Evolutionary conservation across 2,888 invertebrate genomes (phyloP).

Genomic region (Marasmarcha lunaedactyla): DNA sequence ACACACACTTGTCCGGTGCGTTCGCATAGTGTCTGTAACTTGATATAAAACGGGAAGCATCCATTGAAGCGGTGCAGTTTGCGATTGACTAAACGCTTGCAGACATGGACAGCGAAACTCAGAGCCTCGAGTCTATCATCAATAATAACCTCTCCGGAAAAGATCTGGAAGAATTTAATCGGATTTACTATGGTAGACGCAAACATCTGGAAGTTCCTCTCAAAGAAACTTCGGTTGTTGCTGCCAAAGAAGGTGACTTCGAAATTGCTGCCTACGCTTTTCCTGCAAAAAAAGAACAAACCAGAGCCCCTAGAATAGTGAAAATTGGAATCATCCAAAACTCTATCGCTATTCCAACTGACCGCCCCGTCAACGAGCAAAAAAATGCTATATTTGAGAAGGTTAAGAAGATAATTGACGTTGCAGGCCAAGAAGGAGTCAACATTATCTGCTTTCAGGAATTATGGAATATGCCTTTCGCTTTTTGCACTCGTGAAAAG

Average conservation of each 20-base stretch:
- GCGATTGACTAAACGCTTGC: neutral
- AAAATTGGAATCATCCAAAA: conserved; percentile 92
- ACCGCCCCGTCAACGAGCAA: conserved; percentile 81
- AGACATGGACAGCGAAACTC: conserved; percentile 55
- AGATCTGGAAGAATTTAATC: conserved; percentile 57
- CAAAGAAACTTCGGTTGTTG: conserved; percentile 56
- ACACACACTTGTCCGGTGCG: conserved; percentile 20
- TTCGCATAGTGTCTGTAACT: neutral
- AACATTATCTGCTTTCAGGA: conserved; percentile 97
- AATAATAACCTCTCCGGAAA: conserved; percentile 50
- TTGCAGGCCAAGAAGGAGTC: conserved; percentile 84
- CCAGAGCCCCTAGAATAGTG: conserved; percentile 79
- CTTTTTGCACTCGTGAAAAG: conserved; percentile 97
- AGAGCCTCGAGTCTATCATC: conserved; percentile 50
- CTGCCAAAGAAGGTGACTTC: conserved; percentile 71
- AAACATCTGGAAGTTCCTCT: conserved; percentile 43
- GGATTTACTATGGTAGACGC: conserved; percentile 54
- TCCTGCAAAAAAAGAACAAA: conserved; percentile 56
- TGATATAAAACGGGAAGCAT: conserved; percentile 3
- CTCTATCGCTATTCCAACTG: conserved; percentile 83
- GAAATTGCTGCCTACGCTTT: conserved; percentile 57
- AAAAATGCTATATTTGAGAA: conserved; percentile 83
- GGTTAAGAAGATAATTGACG: conserved; percentile 81
- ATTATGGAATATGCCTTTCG: conserved; percentile 99
- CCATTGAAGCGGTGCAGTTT: conserved; percentile 1